Evolutionary conservation across 2,888 invertebrate species (phyloP), one percentile per base, ranked within the genome.

Genomic region (Leptopterna dolabrata): DNA sequence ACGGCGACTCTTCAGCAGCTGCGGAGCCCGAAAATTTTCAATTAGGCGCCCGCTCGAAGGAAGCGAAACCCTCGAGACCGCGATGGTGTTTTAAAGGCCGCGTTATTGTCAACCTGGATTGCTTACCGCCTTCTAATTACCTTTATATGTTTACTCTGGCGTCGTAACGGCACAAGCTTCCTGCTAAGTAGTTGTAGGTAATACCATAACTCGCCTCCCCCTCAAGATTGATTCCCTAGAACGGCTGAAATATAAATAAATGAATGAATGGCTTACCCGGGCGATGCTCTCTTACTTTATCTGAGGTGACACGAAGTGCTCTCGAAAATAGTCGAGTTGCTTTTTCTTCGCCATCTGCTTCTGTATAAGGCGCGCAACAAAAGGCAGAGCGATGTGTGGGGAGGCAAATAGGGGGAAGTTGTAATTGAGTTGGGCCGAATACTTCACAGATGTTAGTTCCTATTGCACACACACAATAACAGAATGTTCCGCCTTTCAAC

Each of bases 121-220:
- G 73, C 73, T 73, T 73, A 36, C 73, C 73, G 73, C 36, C 73
- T 73, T 73, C 73, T 73, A 73, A 73, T 73, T 73, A 73, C 73
- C 73, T 73, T 36, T 73, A 73, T 73, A 36, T 73, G 73, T 30
- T 30, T 13, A 19, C 73, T 41, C 41, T n/a, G 14, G 73, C 36
- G 73, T 29, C 19, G 36, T 30, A 30, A 73, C 24, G 13, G 63
- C 63, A 63, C 63, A 63, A 24, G 63, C 63, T 63, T 63, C 63
- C 63, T 11, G 9, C 27, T 19, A 24, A n/a, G n/a, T n/a, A n/a
- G n/a, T n/a, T n/a, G 27, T 27, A 24, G 19, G 19, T 63, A 63
- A 9, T 63, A 63, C 24, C 63, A 63, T 63, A 24, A 63, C 63
- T 63, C 24, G 19, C 63, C n/a, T 24, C 1, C 63, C 24, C n/a